Base-by-base conservation (phyloP, 2,888 invertebrate genomes). In the Eupelmus urozonus region DNA sequence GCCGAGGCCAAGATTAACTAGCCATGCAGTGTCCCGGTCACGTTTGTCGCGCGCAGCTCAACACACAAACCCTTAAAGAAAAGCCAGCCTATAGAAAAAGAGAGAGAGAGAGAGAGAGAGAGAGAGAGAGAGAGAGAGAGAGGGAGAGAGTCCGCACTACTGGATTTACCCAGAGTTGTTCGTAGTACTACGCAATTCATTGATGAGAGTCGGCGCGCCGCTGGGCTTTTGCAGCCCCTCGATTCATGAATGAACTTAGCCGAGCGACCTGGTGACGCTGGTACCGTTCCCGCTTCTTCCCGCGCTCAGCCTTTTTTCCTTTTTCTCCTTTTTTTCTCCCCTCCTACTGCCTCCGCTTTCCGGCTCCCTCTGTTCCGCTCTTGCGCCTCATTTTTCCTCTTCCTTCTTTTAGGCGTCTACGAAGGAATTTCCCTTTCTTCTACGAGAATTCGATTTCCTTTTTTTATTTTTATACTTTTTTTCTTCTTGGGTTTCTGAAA, bases 141-240 rank as follows among this genome's bases (percentile, higher is more conserved):
- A 9, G 34, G 34, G 9, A 34, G 9, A 34, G 9, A 3, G 9
- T 34, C 34, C n/a, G n/a, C n/a, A n/a, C n/a, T n/a, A n/a, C n/a
- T n/a, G n/a, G n/a, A n/a, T n/a, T n/a, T n/a, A n/a, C n/a, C n/a
- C n/a, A n/a, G 9, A 34, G 34, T 16, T 20, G 67, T 34, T 51
- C 79, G 80, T 80, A 84, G 82, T 87, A 87, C 87, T 88, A 88
- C 87, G 88, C 59, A 81, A 80, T 87, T 87, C 88, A 88, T 88
- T 88, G 84, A 87, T 82, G 81, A 78, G 73, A 55, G 80, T 57
- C 42, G 53, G 79, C 80, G 84, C 45, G 57, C 85, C 82, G 84
- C 82, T 83, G 84, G 81, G 82, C 78, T 83, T 82, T 85, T 85
- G 76, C 69, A 1, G 13, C 9, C 0, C 29, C n/a, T n/a, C n/a